Evolutionary conservation across 2,113 vertebrate genomes (phyloP), one percentile per base, ranked within the genome.

Genomic region (Sitta europaea): DNA sequence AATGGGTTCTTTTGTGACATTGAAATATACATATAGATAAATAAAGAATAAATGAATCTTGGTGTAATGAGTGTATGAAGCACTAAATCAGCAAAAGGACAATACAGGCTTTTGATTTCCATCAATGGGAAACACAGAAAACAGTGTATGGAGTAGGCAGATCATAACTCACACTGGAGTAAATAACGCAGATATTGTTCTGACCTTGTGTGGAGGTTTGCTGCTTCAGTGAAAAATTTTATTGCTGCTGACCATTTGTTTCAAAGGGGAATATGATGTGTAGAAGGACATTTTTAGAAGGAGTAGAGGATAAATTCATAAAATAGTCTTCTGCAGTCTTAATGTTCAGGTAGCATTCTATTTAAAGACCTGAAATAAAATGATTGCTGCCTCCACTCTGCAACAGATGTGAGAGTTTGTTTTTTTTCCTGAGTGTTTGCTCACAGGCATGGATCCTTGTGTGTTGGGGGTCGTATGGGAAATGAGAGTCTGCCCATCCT

Each of bases 131-230:
- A 93, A 83, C 86, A 88, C 47, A 91, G 55, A 88, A 85, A n/a
- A 57, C 28, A 67, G 43, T 59, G 79, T 54, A 29, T 6, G 18
- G 59, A 90, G 92, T 63, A 70, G 94, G 93, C 92, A 93, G 94
- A 83, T 80, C 85, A 93, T 95, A 97, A 93, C 79, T 97, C 88
- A 94, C 0, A 0, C 70, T 71, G 78, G 66, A 96, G 86, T 88
- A 97, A 96, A 95, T 95, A 93, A 83, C 80, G 75, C 28, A 92
- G 75, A 95, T 70, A 96, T 88, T 95, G 93, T 94, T 90, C 78
- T 19, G 72, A 96, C 78, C 93, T 94, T 90, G 88, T 63, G 87
- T 62, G 42, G 45, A 96, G 63, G 72, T 95, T 79, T 95, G 88
- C 90, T 92, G 78, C 55, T 90, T 94, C 95, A 90, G 94, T 90